Percentiles rank a stretch among this genome's conserved stretches.
Conservation (phyloP, 2,113 vertebrate genomes). For the Etia nguti region DNA sequence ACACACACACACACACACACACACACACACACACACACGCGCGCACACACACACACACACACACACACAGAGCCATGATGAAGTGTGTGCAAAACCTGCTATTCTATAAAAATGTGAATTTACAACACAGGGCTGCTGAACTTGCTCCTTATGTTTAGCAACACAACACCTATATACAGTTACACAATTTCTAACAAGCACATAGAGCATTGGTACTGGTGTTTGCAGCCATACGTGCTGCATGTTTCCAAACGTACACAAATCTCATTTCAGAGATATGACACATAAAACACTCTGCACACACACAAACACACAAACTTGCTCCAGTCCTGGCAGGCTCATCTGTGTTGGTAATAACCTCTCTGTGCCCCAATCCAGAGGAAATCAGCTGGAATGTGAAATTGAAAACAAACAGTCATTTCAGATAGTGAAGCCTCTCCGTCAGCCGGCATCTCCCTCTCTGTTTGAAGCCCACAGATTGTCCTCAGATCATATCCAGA, state of each 20-base stretch:
- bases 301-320: background rate
- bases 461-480: conserved; percentile 47
- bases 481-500: conserved; percentile 39
- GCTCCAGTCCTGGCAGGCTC: background rate
- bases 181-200: background rate
- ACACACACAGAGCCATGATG: background rate
- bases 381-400: conserved; percentile 70
- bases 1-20: too few species aligned
- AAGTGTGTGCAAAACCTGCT: background rate
- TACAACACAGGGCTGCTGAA: background rate
- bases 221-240: background rate
- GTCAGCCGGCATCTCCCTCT: conserved; percentile 22
- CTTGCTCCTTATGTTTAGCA: background rate
- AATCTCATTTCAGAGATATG: background rate
- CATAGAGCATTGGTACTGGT: background rate
- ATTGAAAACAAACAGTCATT: conserved; percentile 78
- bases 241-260: background rate
- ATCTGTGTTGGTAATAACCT: conserved; percentile 57
- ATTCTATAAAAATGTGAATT: background rate
- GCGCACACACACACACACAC: too few species aligned
- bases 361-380: conserved; percentile 33
- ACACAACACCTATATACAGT: background rate
- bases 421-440: conserved; percentile 52
- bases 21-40: too few species aligned
- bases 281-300: background rate